Evolutionary conservation across 2,888 invertebrate genomes (phyloP).

Genomic region (Chrysomela aeneicollis): DNA sequence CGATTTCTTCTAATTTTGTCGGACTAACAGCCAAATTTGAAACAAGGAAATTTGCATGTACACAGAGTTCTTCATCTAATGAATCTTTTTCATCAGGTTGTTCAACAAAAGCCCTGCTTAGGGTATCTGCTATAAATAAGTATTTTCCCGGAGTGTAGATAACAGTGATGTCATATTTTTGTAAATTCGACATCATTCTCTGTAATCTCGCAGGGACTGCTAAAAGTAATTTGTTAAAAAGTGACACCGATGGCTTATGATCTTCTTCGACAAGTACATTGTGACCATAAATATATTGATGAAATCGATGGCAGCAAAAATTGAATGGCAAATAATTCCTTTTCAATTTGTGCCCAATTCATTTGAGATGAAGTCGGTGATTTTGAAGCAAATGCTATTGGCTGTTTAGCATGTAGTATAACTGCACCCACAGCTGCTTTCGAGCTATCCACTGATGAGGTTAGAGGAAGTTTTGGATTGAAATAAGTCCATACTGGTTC

Average conservation of each 20-base stretch:
- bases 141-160: conserved; percentile 45
- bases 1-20: too few relatives aligned
- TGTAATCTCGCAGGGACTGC: conserved; percentile 19
- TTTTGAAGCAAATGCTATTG: conserved; percentile 8
- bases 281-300: conserved; percentile 41
- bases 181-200: neutral
- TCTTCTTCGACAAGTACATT: conserved; percentile 42
- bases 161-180: conserved; percentile 34
- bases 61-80: too few relatives aligned
- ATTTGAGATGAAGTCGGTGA: neutral
- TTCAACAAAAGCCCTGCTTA: conserved; percentile 9
- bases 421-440: conserved; percentile 7
- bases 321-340: conserved; percentile 42
- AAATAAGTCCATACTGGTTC: conserved; percentile 15
- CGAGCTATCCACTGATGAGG: neutral
- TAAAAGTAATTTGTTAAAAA: conserved; percentile 40
- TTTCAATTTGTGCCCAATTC: conserved; percentile 30
- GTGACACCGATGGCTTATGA: conserved; percentile 45
- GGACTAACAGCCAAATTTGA: too few relatives aligned
- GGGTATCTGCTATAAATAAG: conserved; percentile 42
- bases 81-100: too few relatives aligned
- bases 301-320: conserved; percentile 40
- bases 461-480: neutral
- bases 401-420: conserved; percentile 3
- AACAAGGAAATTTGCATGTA: too few relatives aligned